Evolutionary conservation across 2,113 vertebrate genomes (phyloP).

Genomic region (Apus apus): DNA sequence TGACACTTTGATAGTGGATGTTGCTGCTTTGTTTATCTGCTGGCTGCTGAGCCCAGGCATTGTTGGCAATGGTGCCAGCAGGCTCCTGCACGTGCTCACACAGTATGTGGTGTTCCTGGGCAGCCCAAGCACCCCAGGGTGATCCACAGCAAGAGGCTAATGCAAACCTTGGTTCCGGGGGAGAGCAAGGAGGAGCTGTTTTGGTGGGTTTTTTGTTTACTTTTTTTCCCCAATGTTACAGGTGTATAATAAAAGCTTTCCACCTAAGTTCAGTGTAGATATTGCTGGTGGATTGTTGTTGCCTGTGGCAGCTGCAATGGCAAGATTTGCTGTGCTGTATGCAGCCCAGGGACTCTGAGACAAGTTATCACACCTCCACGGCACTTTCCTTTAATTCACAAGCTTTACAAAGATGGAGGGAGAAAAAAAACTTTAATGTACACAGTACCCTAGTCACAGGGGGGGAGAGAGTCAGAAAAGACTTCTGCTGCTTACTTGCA

Average conservation of each 20-base stretch:
- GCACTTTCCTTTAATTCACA: slow-evolving; percentile 43
- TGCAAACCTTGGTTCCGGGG: fast-evolving
- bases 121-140: not conserved
- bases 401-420: not conserved
- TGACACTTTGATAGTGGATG: slow-evolving; percentile 7
- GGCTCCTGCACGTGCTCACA: fast-evolving
- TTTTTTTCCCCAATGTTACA: not conserved
- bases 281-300: slow-evolving; percentile 55
- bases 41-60: not conserved
- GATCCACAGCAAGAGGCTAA: not conserved
- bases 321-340: slow-evolving; percentile 21
- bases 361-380: not conserved
- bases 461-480: not conserved
- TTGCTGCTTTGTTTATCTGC: slow-evolving; percentile 29
- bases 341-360: slow-evolving; percentile 26
- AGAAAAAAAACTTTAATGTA: not conserved
- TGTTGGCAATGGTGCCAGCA: fast-evolving
- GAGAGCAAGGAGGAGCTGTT: not conserved
- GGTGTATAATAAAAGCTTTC: slow-evolving; percentile 54
- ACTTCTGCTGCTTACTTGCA: not conserved
- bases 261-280: not conserved
- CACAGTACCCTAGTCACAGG: not conserved
- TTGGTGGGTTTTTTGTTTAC: not conserved
- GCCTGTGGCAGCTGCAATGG: slow-evolving; percentile 19
- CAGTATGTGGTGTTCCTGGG: fast-evolving